Evolutionary conservation across 2,113 vertebrate species (phyloP).

Genomic region (Eublepharis macularius): DNA sequence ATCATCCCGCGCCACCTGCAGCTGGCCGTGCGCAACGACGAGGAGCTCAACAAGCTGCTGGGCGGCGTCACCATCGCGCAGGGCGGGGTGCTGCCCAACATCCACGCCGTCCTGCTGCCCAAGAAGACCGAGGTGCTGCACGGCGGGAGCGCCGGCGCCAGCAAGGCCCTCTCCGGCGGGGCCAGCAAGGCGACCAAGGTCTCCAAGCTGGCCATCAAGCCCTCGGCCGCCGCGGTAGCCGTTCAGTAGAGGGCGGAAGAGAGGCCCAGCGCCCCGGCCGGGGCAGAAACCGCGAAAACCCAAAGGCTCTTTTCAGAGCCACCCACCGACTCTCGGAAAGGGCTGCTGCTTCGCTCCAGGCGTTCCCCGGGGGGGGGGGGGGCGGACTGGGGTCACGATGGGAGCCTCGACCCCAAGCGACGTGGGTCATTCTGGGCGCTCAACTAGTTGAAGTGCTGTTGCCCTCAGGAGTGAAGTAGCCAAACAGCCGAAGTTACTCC

Average conservation of each 20-base stretch:
- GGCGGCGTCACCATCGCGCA: constrained; percentile 82
- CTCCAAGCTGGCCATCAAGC: neutral
- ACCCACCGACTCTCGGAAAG: neutral
- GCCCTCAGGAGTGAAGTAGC: too few species aligned
- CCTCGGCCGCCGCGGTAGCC: neutral
- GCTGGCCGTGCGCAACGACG: constrained; percentile 19
- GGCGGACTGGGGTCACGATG: too few species aligned
- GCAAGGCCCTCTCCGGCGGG: neutral
- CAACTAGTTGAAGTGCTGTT: too few species aligned
- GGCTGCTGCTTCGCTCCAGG: neutral
- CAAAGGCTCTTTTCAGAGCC: constrained; percentile 41
- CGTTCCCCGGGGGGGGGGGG: too few species aligned
- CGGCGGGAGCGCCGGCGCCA: neutral
- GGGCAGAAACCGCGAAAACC: constrained; percentile 43
- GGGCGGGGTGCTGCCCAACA: constrained; percentile 81
- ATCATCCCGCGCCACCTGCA: constrained; percentile 19
- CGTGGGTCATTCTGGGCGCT: too few species aligned
- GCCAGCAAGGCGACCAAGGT: neutral
- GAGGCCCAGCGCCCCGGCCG: neutral
- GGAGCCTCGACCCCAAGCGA: too few species aligned
- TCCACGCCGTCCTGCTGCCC: constrained; percentile 79
- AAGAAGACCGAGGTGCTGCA: constrained; percentile 65
- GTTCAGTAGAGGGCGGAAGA: neutral
- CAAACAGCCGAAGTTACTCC: too few species aligned
- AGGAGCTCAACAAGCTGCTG: constrained; percentile 76